Evolutionary conservation across 1,140 invertebrate genomes (phyloP).

Genomic region (Calephelis virginiensis): DNA sequence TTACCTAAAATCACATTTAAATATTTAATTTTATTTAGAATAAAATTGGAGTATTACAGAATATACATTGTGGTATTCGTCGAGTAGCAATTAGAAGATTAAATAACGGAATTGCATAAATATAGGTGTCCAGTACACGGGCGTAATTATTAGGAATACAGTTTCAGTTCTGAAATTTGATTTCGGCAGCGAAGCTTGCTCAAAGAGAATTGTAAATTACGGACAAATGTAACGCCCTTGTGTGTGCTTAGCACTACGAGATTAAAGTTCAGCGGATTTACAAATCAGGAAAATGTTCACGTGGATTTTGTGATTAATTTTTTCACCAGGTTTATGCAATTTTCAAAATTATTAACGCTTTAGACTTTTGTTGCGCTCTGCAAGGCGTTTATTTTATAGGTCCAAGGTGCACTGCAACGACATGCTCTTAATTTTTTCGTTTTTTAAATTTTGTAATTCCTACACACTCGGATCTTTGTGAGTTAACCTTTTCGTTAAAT

Average conservation of each 20-base stretch:
- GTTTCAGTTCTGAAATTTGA: conserved; percentile 39
- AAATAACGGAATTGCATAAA: conserved; percentile 28
- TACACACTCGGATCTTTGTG: too few relatives aligned
- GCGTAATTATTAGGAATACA: conserved; percentile 41
- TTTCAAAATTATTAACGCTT: neutral
- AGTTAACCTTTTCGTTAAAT: too few relatives aligned
- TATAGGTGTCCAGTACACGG: conserved; percentile 30
- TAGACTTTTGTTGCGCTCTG: too few relatives aligned
- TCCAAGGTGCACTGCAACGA: too few relatives aligned
- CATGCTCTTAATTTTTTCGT: too few relatives aligned
- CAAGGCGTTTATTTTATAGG: too few relatives aligned
- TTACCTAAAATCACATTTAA: too few relatives aligned
- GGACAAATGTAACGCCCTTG: conserved; percentile 30
- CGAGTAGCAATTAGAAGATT: conserved; percentile 1
- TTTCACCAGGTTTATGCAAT: too few relatives aligned
- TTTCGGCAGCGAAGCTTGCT: conserved; percentile 32
- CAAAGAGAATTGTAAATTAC: conserved; percentile 41
- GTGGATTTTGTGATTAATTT: too few relatives aligned
- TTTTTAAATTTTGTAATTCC: too few relatives aligned
- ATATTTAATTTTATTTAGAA: too few relatives aligned
- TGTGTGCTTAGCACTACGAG: conserved; percentile 23
- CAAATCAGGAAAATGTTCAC: too few relatives aligned
- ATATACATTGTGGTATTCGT: neutral
- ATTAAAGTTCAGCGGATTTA: conserved; percentile 21
- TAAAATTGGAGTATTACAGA: neutral